Percentiles rank a stretch among this genome's conserved stretches.
These are phyloP conservation scores for Pollimyrus isidori DNA, from an alignment of 2,113 vertebrate species.

Conservation along the genomic window DNA sequence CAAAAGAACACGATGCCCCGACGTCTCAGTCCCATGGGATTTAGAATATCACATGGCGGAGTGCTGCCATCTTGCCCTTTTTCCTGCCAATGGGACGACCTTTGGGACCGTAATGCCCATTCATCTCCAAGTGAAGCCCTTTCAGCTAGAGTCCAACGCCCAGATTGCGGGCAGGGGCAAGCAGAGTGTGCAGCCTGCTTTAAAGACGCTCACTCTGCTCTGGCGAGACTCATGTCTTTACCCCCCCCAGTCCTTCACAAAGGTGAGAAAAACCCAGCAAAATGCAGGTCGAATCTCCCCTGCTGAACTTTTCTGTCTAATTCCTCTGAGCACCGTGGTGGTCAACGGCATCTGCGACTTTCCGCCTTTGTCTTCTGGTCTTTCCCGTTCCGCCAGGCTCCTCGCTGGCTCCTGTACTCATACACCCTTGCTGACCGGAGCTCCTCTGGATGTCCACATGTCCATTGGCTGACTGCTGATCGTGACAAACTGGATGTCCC, in stretches of 20 bases:
- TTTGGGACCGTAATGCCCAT: background rate
- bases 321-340: background rate
- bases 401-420: background rate
- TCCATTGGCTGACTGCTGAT: conserved; percentile 36
- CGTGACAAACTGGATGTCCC: background rate
- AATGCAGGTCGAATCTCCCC: background rate
- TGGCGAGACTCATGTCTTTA: background rate
- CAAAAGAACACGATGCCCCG: background rate
- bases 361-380: background rate
- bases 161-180: background rate
- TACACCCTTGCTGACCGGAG: conserved; percentile 33
- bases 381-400: background rate
- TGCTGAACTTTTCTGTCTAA: background rate
- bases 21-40: background rate
- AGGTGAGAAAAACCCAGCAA: background rate
- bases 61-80: background rate
- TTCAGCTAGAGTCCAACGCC: background rate
- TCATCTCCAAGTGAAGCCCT: background rate
- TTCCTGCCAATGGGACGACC: background rate
- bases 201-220: background rate
- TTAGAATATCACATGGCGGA: background rate
- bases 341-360: background rate
- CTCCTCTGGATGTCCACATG: conserved; percentile 43
- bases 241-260: background rate
- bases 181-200: background rate